Evolutionary conservation across 1,140 invertebrate genomes (phyloP).

Genomic region (Drosophila oshimai): DNA sequence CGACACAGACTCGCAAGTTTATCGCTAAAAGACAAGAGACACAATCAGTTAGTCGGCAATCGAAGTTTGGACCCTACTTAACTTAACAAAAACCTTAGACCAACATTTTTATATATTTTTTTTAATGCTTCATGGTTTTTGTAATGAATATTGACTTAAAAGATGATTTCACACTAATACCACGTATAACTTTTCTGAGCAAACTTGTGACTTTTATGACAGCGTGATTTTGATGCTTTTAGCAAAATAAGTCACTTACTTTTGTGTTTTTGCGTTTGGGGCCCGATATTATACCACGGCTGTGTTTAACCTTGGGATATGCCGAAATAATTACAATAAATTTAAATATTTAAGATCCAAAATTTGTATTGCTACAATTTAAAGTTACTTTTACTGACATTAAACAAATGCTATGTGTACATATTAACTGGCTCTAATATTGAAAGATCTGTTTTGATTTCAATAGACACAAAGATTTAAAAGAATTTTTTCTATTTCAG

Average conservation of each 20-base stretch:
- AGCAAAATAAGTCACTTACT: slow-evolving; percentile 8
- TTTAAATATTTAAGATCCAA: neutral
- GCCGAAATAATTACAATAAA: slow-evolving; percentile 3
- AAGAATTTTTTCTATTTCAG: too few species aligned
- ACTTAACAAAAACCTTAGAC: neutral
- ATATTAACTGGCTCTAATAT: too few species aligned
- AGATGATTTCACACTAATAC: neutral
- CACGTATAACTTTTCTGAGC: neutral
- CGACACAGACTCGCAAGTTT: slow-evolving; percentile 78
- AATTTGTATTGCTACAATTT: neutral
- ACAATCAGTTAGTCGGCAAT: neutral
- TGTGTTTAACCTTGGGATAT: slow-evolving; percentile 31
- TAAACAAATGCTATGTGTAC: too few species aligned
- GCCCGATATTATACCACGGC: slow-evolving; percentile 55
- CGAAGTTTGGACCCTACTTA: neutral
- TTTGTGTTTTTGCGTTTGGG: neutral
- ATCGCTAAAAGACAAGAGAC: slow-evolving; percentile 58
- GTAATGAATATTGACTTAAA: neutral
- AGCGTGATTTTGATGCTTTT: neutral
- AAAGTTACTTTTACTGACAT: too few species aligned
- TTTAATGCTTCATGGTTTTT: neutral
- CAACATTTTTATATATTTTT: neutral
- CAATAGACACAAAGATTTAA: too few species aligned
- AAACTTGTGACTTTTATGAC: neutral
- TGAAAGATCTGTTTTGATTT: too few species aligned